These are phyloP conservation scores for Drosophila setosimentum DNA, from an alignment of 2,888 invertebrate genomes.

Conservation along the genomic window DNA sequence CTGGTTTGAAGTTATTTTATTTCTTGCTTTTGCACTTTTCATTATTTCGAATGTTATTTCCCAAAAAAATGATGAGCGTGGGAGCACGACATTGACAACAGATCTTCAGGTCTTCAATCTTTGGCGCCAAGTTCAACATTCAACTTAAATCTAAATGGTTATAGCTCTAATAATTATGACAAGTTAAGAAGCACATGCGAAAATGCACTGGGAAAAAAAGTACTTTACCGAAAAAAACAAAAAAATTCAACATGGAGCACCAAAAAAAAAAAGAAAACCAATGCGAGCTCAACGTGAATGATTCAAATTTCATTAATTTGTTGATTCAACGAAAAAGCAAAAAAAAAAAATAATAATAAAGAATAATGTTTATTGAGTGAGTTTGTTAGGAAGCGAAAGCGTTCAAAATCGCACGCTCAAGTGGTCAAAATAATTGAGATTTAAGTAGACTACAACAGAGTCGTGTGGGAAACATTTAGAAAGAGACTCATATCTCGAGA, in stretches of 20 bases:
- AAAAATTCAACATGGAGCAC: conserved; percentile 18
- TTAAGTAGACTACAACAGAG: conserved; percentile 35
- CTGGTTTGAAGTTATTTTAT: conserved; percentile 22
- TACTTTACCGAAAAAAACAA: conserved; percentile 21
- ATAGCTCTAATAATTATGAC: conserved; percentile 25
- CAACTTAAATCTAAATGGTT: conserved; percentile 17
- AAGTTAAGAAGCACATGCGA: conserved; percentile 11
- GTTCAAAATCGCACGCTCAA: conserved; percentile 71
- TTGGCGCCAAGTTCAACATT: conserved; percentile 17
- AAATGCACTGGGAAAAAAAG: conserved; percentile 2
- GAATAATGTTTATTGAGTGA: conserved; percentile 37
- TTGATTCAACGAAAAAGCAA: conserved; percentile 32
- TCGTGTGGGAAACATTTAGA: conserved; percentile 44
- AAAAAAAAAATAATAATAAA: background rate
- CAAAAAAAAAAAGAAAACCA: conserved; percentile 17
- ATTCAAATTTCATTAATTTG: conserved; percentile 60
- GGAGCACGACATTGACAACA: conserved; percentile 68
- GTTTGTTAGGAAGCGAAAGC: conserved; percentile 66
- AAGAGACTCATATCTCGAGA: conserved; percentile 38
- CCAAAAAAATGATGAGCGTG: conserved; percentile 66
- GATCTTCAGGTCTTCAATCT: conserved; percentile 30
- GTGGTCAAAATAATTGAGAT: conserved; percentile 49
- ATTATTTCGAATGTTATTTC: background rate
- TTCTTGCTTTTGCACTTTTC: conserved; percentile 10
- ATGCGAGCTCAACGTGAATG: conserved; percentile 19